Evolutionary conservation across 35 echinoderm and acorn worm species (phyloP).

Genomic region (Ophiothrix spiculata): DNA sequence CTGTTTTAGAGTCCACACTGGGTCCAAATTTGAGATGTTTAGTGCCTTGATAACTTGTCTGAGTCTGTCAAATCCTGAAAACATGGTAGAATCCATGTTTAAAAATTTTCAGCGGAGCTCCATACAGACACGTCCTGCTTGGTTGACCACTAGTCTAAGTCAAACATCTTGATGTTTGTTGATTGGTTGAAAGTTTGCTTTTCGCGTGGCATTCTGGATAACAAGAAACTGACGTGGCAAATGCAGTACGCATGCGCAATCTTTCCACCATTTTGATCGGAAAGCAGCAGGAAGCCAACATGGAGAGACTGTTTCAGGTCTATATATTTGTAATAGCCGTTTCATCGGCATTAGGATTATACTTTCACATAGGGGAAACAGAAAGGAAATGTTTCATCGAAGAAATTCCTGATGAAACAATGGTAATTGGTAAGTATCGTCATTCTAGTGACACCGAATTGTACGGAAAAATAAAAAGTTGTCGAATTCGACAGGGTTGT

Average conservation of each 20-base stretch:
- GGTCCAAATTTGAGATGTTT: too few relatives aligned
- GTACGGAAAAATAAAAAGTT: not conserved
- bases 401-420: constrained; percentile 99
- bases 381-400: constrained; percentile 99
- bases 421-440: constrained; percentile 92
- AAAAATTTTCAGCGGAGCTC: too few relatives aligned
- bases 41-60: too few relatives aligned
- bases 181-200: not conserved
- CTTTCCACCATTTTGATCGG: not conserved
- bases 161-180: too few relatives aligned
- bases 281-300: not conserved
- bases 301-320: constrained; percentile 21
- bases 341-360: constrained; percentile 53
- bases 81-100: too few relatives aligned
- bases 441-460: not conserved
- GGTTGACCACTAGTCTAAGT: too few relatives aligned
- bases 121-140: too few relatives aligned
- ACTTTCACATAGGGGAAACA: constrained; percentile 99
- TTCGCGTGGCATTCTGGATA: not conserved
- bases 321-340: constrained; percentile 42
- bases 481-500: not conserved
- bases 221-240: constrained; percentile 22
- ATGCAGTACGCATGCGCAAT: constrained; percentile 18
- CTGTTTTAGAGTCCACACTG: too few relatives aligned
- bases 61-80: too few relatives aligned